These are phyloP conservation scores for Megaleporinus macrocephalus DNA, from an alignment of 2,113 vertebrate genomes.

Conservation along the genomic window DNA sequence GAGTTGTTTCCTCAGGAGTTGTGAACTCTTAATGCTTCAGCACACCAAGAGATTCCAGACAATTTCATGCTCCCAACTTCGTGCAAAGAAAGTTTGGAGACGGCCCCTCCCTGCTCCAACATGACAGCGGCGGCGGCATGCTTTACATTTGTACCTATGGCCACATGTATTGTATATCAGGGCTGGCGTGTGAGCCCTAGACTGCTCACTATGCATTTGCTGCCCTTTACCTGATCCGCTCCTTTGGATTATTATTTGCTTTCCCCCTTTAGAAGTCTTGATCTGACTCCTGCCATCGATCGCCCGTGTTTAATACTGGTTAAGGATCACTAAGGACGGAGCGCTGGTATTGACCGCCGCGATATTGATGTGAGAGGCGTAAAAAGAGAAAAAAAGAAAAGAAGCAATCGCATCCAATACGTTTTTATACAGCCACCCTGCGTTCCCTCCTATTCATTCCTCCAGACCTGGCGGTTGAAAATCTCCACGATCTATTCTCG, in stretches of 20 bases:
- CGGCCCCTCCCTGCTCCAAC: too few relatives aligned
- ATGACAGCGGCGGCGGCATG: too few relatives aligned
- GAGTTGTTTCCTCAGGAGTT: too few relatives aligned
- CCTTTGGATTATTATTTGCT: not conserved
- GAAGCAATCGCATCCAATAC: constrained; percentile 60
- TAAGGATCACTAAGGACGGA: constrained; percentile 55
- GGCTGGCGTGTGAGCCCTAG: too few relatives aligned
- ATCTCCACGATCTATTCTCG: constrained; percentile 45
- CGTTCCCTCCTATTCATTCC: constrained; percentile 44
- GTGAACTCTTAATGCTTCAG: too few relatives aligned
- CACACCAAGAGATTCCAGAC: too few relatives aligned
- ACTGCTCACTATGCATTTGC: too few relatives aligned
- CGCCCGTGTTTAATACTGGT: constrained; percentile 39
- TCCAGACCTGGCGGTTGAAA: constrained; percentile 42
- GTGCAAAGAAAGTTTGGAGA: too few relatives aligned
- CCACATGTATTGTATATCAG: too few relatives aligned
- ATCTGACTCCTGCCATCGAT: constrained; percentile 27
- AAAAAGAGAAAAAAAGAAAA: constrained; percentile 58
- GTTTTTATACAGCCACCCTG: constrained; percentile 44
- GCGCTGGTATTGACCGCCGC: constrained; percentile 64
- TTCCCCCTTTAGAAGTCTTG: not conserved
- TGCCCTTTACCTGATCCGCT: not conserved
- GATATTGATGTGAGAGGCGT: constrained; percentile 60
- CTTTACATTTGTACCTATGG: too few relatives aligned
- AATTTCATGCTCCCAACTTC: too few relatives aligned